phyloP scores from a whole-genome alignment of 1,140 invertebrate species.

The Drosophila subpulchrella region DNA sequence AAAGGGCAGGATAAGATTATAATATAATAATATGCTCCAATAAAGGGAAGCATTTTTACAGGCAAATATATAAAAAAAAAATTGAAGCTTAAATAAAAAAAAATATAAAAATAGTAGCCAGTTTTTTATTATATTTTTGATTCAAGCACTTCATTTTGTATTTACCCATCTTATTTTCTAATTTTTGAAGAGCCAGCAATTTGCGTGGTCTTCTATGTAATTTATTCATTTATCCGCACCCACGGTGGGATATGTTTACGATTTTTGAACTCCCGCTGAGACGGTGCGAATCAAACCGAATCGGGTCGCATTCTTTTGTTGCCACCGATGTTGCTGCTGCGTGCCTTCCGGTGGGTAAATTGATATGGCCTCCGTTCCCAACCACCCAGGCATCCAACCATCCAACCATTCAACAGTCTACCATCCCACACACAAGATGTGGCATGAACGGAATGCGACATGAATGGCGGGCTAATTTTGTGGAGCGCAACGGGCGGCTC shows the following conservation, averaged over 20 bases:
- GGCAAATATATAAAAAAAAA: too few species aligned
- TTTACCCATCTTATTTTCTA: not conserved
- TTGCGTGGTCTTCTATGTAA: not conserved
- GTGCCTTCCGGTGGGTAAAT: slow-evolving; percentile 76
- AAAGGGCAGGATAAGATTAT: too few species aligned
- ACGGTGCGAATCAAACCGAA: slow-evolving; percentile 20
- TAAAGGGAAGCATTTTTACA: too few species aligned
- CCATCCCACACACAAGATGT: slow-evolving; percentile 2
- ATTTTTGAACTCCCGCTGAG: slow-evolving; percentile 55
- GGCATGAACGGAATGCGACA: slow-evolving; percentile 25
- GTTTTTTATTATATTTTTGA: too few species aligned
- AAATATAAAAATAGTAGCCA: too few species aligned
- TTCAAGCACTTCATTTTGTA: not conserved
- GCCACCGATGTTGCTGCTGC: slow-evolving; percentile 38
- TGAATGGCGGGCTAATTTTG: slow-evolving; percentile 79
- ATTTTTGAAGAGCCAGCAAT: not conserved
- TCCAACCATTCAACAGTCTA: not conserved
- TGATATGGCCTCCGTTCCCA: slow-evolving; percentile 50
- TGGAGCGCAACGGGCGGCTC: slow-evolving; percentile 56
- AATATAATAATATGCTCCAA: too few species aligned
- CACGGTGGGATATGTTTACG: slow-evolving; percentile 49
- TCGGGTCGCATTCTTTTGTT: slow-evolving; percentile 40
- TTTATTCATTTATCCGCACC: not conserved
- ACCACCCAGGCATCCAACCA: not conserved
- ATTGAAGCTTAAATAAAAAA: too few species aligned